Evolutionary conservation across 2,113 vertebrate genomes (phyloP), one percentile per base, ranked within the genome.

Genomic region (Galeopterus variegatus): DNA sequence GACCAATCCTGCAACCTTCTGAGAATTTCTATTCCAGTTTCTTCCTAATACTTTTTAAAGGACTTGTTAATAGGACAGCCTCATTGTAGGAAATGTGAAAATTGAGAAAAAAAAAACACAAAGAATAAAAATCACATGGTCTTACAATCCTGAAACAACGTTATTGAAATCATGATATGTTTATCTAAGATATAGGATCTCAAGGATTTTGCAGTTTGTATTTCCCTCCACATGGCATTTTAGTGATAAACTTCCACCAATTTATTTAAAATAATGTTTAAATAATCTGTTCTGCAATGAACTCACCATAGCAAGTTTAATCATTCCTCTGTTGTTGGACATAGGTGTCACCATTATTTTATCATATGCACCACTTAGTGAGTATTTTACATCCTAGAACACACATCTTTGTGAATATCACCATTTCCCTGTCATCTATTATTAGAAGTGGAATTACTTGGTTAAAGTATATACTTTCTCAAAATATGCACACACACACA

Each of bases 271-370:
- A 31, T 58, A 11, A 67, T 52, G 26, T 33, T 23, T 36, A 64
- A 54, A 33, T 50, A 14, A 9, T 36, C 81, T 23, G 33, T 1
- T 21, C 10, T 70, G 54, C 31, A n/a, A 1, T 1, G 17, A 41
- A 24, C 1, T 6, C 10, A 18, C 21, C 3, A 10, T 7, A 15
- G 6, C 41, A 1, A 2, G 14, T 62, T 31, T 41, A 58, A 17
- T 33, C 17, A 7, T 26, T 33, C 45, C 69, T 12, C 9, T 26
- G 13, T 15, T 15, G 48, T 36, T 2, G 41, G 41, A 48, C 4
- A 3, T 0, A 1, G 23, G 15, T 1, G 0, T 19, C 41, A 19
- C n/a, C 14, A 4, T 17, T 45, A n/a, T 19, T 13, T 24, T 24
- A 7, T 6, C 19, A 1, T 15, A 8, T 3, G 7, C 6, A 2